A percentile compares a stretch with the other conserved stretches of the same genome.
Evolutionary conservation across 2,888 invertebrate species (phyloP).

Genomic region (Nymphalis c-album): DNA sequence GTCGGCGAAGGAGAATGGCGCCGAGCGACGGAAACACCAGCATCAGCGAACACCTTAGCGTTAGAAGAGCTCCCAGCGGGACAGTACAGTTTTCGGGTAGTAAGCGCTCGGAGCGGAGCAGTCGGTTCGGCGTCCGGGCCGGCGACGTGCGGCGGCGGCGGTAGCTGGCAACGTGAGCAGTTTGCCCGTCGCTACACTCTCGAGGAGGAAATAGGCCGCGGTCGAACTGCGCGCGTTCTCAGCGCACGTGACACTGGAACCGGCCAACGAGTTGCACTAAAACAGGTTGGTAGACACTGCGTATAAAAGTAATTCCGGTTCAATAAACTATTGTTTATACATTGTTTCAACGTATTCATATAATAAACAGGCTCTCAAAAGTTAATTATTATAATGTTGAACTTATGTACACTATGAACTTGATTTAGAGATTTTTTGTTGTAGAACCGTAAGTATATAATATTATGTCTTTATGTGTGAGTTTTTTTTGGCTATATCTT

Average conservation of each 20-base stretch:
- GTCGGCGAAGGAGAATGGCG: conserved; percentile 83
- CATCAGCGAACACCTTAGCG: conserved; percentile 69
- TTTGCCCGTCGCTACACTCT: conserved; percentile 81
- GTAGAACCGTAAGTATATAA: too few relatives aligned
- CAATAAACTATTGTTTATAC: too few relatives aligned
- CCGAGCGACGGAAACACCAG: conserved; percentile 68
- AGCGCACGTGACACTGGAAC: conserved; percentile 88
- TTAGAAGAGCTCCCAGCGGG: conserved; percentile 82
- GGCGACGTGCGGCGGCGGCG: conserved; percentile 83
- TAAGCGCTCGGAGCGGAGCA: conserved; percentile 73
- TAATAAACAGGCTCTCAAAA: too few relatives aligned
- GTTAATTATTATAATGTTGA: too few relatives aligned
- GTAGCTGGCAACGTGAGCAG: conserved; percentile 86
- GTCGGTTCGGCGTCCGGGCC: conserved; percentile 83
- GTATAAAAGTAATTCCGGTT: too few relatives aligned
- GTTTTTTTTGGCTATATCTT: too few relatives aligned
- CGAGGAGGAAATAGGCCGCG: conserved; percentile 86
- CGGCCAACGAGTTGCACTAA: conserved; percentile 88
- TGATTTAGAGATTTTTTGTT: too few relatives aligned
- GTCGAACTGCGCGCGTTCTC: conserved; percentile 87
- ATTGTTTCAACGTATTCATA: too few relatives aligned
- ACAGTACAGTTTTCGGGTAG: conserved; percentile 86
- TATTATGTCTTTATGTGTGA: too few relatives aligned
- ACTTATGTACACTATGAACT: too few relatives aligned
- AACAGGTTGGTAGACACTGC: conserved; percentile 75